These are phyloP conservation scores for Vollenhovia emeryi DNA, from an alignment of 1,140 invertebrate genomes.

Conservation along the genomic window DNA sequence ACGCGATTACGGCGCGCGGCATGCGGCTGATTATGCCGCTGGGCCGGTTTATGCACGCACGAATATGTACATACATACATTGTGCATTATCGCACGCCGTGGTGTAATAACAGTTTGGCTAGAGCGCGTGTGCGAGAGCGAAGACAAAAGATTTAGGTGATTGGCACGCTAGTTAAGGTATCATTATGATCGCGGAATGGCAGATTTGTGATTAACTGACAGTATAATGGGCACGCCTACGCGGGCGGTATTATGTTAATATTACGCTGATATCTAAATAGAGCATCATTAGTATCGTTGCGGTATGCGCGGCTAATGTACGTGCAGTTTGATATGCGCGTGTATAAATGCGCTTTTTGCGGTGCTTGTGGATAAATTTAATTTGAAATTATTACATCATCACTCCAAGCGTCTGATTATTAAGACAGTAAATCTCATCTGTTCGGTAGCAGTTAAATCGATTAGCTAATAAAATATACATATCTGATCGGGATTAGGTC, in stretches of 20 bases:
- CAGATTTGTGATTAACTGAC: conserved; percentile 27
- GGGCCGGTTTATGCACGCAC: neutral
- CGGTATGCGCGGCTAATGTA: neutral
- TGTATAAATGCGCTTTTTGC: neutral
- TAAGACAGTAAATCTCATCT: neutral
- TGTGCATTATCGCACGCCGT: neutral
- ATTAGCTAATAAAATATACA: neutral
- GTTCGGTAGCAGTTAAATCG: neutral
- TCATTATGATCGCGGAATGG: conserved; percentile 30
- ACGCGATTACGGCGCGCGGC: neutral
- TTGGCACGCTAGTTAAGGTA: conserved; percentile 18
- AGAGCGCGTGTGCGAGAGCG: neutral
- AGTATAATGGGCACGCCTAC: neutral
- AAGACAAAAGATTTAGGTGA: conserved; percentile 40
- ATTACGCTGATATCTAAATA: neutral
- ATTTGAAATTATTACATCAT: neutral
- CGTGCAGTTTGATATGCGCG: neutral
- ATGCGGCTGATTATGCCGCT: neutral
- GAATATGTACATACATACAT: neutral
- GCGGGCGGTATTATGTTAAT: neutral
- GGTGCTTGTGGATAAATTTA: neutral
- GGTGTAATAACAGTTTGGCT: neutral
- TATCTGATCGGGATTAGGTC: conserved; percentile 8
- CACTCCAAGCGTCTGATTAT: neutral
- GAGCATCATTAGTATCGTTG: neutral